A percentile compares a stretch with the other conserved stretches of the same genome.
Conservation (phyloP, 2,888 invertebrate genomes). For the Endotricha flammealis region DNA sequence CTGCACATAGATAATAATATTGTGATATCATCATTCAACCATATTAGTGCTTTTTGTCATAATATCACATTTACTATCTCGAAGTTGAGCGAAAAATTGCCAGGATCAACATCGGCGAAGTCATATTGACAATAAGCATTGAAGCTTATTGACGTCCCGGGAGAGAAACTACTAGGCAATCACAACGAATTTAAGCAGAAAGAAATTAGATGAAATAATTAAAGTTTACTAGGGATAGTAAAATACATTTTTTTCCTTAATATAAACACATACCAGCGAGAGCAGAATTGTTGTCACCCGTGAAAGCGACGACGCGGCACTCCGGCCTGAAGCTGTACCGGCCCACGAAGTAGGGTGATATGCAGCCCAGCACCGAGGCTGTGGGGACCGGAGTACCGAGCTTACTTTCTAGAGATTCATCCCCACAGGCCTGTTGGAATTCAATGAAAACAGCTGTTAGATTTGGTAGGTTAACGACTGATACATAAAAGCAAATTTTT, state of each 20-base stretch:
- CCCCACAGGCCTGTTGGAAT: conserved; percentile 86
- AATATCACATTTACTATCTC: too few relatives aligned
- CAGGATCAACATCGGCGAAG: too few relatives aligned
- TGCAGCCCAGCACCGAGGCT: conserved; percentile 82
- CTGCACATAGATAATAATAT: too few relatives aligned
- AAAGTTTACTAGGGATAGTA: too few relatives aligned
- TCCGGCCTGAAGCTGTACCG: conserved; percentile 89
- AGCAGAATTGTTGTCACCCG: conserved; percentile 96
- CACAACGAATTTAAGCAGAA: too few relatives aligned
- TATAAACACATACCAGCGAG: conserved; percentile 80
- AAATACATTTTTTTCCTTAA: conserved; percentile 1
- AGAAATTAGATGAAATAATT: too few relatives aligned
- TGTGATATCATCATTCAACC: too few relatives aligned
- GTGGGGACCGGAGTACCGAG: conserved; percentile 87
- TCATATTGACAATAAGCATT: too few relatives aligned
- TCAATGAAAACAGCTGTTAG: not conserved
- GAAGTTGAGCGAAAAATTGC: too few relatives aligned
- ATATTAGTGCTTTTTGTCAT: too few relatives aligned
- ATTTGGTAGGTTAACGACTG: not conserved
- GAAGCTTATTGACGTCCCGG: too few relatives aligned
- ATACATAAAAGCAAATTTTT: not conserved
- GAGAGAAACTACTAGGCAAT: too few relatives aligned
- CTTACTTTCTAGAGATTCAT: conserved; percentile 82
- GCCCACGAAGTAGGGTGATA: conserved; percentile 89
- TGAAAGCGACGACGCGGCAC: conserved; percentile 92